phyloP scores from a whole-genome alignment of 1,140 invertebrate genomes.

The Ditylenchus dipsaci region DNA sequence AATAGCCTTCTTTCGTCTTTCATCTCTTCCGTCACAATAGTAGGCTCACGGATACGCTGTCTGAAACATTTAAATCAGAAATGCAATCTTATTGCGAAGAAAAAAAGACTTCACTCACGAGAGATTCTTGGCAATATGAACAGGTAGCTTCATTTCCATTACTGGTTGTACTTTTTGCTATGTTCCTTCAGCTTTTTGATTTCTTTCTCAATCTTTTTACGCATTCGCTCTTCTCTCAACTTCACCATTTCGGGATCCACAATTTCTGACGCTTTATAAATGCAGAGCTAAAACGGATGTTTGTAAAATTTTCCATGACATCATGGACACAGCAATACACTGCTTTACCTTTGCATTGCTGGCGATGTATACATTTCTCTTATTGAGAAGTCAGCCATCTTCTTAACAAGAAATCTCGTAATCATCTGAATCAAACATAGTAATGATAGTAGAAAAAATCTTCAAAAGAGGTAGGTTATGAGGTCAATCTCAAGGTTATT shows the following conservation, averaged over 20 bases:
- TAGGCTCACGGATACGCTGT: conserved; percentile 26
- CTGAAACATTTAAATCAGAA: conserved; percentile 31
- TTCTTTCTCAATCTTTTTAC: conserved; percentile 51
- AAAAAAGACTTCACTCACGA: conserved; percentile 34
- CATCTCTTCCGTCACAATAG: conserved; percentile 19
- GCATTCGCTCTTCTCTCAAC: conserved; percentile 40
- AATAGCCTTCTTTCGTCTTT: conserved; percentile 37
- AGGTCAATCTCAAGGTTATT: too few species aligned
- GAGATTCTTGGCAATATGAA: conserved; percentile 48
- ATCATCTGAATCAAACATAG: too few species aligned
- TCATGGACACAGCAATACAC: too few species aligned
- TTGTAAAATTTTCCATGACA: too few species aligned
- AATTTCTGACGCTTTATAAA: conserved; percentile 38
- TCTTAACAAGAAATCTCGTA: too few species aligned
- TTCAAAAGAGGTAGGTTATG: too few species aligned
- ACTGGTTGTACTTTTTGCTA: conserved; percentile 55
- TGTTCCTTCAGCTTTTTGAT: conserved; percentile 53
- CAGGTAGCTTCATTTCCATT: conserved; percentile 49
- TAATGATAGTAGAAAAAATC: too few species aligned
- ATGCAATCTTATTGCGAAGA: neutral
- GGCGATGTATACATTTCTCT: too few species aligned
- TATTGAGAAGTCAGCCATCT: too few species aligned
- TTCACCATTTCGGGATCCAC: conserved; percentile 57
- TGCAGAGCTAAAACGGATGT: too few species aligned
- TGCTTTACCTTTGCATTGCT: too few species aligned